Base-by-base conservation (phyloP, 2,797 vertebrate genomes). In the Pseudocheirus occidentalis region DNA sequence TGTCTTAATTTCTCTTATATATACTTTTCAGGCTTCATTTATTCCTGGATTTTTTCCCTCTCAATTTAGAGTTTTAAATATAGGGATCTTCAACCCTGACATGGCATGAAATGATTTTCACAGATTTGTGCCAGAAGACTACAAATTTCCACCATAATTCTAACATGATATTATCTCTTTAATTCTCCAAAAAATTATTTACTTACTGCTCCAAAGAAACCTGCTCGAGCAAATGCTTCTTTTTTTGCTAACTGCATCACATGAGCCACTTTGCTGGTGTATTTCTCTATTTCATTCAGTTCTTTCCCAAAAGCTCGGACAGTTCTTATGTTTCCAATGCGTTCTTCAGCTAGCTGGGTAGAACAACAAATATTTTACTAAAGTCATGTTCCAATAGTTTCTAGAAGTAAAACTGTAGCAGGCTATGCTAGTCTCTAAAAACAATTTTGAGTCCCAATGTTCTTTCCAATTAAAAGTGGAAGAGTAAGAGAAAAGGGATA, bases 271-370 rank as follows among this genome's bases (percentile, higher is more conserved):
- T 98, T 99, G 97, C 97, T 97, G 46, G 96, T 97, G 58, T 99
- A 99, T 46, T 98, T 98, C 93, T 98, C 95, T 94, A 99, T 99
- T 98, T 99, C 99, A 11, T 98, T 98, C 97, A 99, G 95, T 98
- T 99, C 99, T 98, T 99, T 99, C 40, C 99, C 99, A 95, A 99
- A 99, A 81, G 99, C 99, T 93, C 99, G 98, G 95, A 99, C 99
- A 1, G 99, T 99, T 97, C 99, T 98, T 95, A 99, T 97, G 97
- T 99, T 99, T 98, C 99, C 99, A 56, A 99, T 99, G 28, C 99
- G 99, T 97, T 99, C 99, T 97, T 99, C 99, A 55, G 99, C 99
- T 97, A 99, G 98, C 99, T 99, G 96, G 53, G 92, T 66, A 29
- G 91, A 91, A 95, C 24, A 92, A 95, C n/a, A 91, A 66, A 92